These are phyloP conservation scores for Venusia cambrica DNA, from an alignment of 2,888 invertebrate genomes.

Conservation along the genomic window DNA sequence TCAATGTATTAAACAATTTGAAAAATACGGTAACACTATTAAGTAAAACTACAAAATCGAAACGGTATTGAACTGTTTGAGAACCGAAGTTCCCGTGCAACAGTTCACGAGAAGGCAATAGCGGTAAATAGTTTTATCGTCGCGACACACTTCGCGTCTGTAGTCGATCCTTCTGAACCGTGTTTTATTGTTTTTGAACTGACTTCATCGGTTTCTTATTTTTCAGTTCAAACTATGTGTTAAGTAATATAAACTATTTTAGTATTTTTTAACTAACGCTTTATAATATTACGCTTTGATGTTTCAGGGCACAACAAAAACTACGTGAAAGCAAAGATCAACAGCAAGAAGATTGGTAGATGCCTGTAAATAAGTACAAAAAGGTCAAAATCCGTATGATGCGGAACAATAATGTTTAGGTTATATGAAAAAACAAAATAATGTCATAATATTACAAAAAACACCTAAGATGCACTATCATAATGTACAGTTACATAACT, in stretches of 20 bases:
- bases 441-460: too few relatives aligned
- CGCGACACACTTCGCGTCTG: constrained; percentile 15
- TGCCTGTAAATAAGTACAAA: too few relatives aligned
- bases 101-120: constrained; percentile 20
- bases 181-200: constrained; percentile 19
- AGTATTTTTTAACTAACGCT: constrained; percentile 2
- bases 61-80: constrained; percentile 18
- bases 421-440: too few relatives aligned
- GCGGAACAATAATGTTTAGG: too few relatives aligned
- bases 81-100: constrained; percentile 21
- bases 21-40: too few relatives aligned
- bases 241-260: constrained; percentile 1
- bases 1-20: too few relatives aligned
- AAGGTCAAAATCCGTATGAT: too few relatives aligned
- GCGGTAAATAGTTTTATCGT: constrained; percentile 29
- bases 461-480: too few relatives aligned
- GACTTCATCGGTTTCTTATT: constrained; percentile 11
- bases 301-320: neutral
- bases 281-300: neutral
- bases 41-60: constrained; percentile 13
- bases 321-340: too few relatives aligned
- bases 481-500: too few relatives aligned
- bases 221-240: too few relatives aligned
- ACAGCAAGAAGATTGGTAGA: too few relatives aligned
- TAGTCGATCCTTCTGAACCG: constrained; percentile 12